These are phyloP conservation scores for Monarcha castaneiventris DNA, from an alignment of 2,113 vertebrate species.

Conservation along the genomic window DNA sequence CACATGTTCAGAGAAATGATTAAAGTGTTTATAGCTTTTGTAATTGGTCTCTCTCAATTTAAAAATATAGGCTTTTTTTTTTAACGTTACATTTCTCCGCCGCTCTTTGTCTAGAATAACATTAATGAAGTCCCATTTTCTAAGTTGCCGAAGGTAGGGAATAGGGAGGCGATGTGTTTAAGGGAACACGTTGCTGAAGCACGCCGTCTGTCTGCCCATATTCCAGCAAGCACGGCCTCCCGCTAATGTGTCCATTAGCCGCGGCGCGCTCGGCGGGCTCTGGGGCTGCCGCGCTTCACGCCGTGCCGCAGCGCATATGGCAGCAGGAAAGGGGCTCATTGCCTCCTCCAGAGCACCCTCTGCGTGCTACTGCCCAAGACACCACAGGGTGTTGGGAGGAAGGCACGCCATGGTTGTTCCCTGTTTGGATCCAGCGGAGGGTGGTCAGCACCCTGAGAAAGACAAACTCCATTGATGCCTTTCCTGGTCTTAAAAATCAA, in stretches of 20 bases:
- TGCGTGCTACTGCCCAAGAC: neutral
- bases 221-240: neutral
- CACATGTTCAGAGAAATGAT: conserved; percentile 64
- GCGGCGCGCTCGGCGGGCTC: rapidly evolving
- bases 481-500: too few species aligned
- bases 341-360: neutral
- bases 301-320: rapidly evolving
- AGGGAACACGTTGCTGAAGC: neutral
- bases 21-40: conserved; percentile 69
- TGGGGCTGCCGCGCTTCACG: rapidly evolving
- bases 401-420: rapidly evolving
- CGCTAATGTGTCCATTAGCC: neutral
- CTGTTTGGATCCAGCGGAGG: rapidly evolving
- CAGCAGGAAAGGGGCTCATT: neutral
- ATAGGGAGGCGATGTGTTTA: conserved; percentile 16
- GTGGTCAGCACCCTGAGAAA: neutral
- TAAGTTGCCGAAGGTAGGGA: conserved; percentile 13
- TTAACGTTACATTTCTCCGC: conserved; percentile 47
- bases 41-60: conserved; percentile 67
- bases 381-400: neutral
- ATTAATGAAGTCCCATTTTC: conserved; percentile 54
- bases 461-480: neutral
- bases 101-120: conserved; percentile 45
- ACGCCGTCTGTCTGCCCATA: neutral
- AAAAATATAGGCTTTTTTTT: conserved; percentile 65